Evolutionary conservation across 2,797 vertebrate species (phyloP).

Genomic region (Enteromius mattozi): DNA sequence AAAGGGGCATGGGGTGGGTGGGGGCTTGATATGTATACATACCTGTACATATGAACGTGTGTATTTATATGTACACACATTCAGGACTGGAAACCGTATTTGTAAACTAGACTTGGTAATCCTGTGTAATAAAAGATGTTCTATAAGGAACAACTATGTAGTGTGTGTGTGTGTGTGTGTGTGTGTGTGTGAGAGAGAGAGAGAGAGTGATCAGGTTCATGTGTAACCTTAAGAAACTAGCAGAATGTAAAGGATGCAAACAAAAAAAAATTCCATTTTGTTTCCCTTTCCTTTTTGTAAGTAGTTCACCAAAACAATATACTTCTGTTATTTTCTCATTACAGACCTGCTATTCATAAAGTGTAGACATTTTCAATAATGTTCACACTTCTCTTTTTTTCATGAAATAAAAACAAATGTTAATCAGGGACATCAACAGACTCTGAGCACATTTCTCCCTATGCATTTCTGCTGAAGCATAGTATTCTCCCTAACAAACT

Average conservation of each 20-base stretch:
- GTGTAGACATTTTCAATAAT: constrained; percentile 13
- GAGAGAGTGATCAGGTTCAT: not conserved
- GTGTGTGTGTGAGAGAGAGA: not conserved
- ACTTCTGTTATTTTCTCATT: not conserved
- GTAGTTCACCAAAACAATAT: not conserved
- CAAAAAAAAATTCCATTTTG: not conserved
- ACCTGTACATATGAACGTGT: constrained; percentile 92
- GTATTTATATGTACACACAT: constrained; percentile 77
- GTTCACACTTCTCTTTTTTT: not conserved
- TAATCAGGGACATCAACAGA: not conserved
- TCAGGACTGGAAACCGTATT: constrained; percentile 84
- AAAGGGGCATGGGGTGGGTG: constrained; percentile 79
- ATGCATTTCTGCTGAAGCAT: not conserved
- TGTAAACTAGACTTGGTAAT: constrained; percentile 85
- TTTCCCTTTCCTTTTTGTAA: not conserved
- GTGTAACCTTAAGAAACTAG: not conserved
- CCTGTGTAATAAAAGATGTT: constrained; percentile 87
- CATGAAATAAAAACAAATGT: constrained; percentile 12
- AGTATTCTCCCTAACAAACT: not conserved
- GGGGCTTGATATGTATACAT: constrained; percentile 74
- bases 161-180: not conserved
- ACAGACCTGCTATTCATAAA: not conserved
- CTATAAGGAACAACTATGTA: constrained; percentile 70
- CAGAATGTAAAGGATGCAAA: not conserved
- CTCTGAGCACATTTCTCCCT: not conserved